Evolutionary conservation across 2,797 vertebrate species (phyloP).

Genomic region (Manis crassicaudata): DNA sequence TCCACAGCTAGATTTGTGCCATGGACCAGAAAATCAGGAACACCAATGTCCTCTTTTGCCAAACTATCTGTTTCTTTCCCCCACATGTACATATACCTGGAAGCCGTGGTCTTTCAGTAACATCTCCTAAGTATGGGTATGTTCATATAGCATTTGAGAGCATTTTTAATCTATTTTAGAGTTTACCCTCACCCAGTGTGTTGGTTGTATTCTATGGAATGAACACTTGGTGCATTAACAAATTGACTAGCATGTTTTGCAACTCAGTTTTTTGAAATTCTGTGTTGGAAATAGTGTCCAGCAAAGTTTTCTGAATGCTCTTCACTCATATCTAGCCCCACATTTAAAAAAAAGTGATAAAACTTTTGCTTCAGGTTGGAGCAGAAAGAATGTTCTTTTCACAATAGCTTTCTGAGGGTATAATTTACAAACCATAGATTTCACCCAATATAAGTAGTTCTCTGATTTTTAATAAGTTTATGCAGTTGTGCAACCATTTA

Average conservation of each 20-base stretch:
- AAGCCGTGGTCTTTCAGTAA: not conserved
- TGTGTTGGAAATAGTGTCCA: not conserved
- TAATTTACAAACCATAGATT: not conserved
- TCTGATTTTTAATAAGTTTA: not conserved
- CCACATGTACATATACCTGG: fast-evolving
- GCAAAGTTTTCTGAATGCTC: not conserved
- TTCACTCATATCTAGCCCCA: not conserved
- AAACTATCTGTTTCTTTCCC: not conserved
- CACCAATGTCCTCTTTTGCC: not conserved
- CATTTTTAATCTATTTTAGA: not conserved
- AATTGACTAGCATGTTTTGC: not conserved
- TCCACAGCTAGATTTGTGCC: too few species aligned
- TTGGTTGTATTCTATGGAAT: not conserved
- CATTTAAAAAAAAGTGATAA: not conserved
- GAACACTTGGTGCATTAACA: not conserved
- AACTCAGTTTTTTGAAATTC: not conserved
- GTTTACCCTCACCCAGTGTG: not conserved
- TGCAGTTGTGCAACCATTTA: not conserved
- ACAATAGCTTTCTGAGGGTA: not conserved
- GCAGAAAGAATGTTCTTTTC: not conserved
- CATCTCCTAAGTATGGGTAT: not conserved
- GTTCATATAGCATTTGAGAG: not conserved
- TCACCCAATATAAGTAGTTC: not conserved
- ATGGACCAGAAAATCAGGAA: not conserved
- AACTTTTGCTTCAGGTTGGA: not conserved